A percentile compares a stretch with the other conserved stretches of the same genome.
Conservation (phyloP, 1,140 invertebrate species). For the Acromyrmex charruanus region DNA sequence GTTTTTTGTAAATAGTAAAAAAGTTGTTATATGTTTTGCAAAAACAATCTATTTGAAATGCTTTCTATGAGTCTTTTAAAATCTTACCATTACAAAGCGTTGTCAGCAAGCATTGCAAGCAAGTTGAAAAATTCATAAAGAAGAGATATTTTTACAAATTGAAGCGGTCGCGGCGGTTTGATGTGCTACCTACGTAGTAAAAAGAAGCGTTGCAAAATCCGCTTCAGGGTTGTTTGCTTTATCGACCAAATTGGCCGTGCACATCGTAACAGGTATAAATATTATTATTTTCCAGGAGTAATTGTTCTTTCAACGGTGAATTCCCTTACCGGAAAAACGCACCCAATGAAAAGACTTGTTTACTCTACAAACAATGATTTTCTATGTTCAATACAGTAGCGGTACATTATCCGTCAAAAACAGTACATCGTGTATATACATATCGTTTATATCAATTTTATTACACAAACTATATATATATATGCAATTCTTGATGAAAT, state of each 20-base stretch:
- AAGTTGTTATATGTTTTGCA: not conserved
- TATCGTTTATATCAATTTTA: not conserved
- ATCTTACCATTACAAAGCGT: not conserved
- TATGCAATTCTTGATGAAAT: not conserved
- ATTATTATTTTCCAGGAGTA: conserved; percentile 75
- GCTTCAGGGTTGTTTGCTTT: conserved; percentile 76
- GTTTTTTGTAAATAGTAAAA: not conserved
- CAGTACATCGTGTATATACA: not conserved
- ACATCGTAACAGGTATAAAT: conserved; percentile 73
- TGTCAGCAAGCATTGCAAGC: not conserved
- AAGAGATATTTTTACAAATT: conserved; percentile 18
- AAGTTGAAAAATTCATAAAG: conserved; percentile 1
- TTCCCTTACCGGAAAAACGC: conserved; percentile 59
- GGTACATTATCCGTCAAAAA: conserved; percentile 61
- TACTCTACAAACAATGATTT: conserved; percentile 70
- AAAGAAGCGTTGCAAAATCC: conserved; percentile 68
- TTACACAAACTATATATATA: not conserved
- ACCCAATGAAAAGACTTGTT: conserved; percentile 62
- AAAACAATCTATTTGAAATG: not conserved
- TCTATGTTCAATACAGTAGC: conserved; percentile 17
- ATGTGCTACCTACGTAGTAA: conserved; percentile 25
- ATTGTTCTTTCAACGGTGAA: conserved; percentile 71
- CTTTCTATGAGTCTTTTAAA: not conserved
- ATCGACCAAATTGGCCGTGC: conserved; percentile 75
- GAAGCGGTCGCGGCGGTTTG: not conserved